These are phyloP conservation scores for Trissoscelio sp. DNA, from an alignment of 2,888 invertebrate species.

Conservation along the genomic window DNA sequence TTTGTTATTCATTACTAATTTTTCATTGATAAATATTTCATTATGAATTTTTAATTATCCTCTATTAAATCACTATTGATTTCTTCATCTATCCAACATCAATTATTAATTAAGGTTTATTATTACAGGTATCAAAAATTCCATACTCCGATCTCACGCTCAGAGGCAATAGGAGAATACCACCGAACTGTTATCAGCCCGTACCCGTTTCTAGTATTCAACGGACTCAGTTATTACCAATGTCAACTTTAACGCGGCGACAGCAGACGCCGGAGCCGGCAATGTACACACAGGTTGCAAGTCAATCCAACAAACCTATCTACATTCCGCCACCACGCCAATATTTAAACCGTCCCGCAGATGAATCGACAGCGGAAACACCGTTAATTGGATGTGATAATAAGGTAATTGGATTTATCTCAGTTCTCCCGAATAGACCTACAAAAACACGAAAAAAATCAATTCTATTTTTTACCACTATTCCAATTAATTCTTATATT, in stretches of 20 bases:
- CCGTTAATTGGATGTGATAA: constrained; percentile 82
- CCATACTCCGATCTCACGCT: constrained; percentile 80
- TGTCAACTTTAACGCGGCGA: constrained; percentile 80
- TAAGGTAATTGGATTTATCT: constrained; percentile 76
- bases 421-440: constrained; percentile 5
- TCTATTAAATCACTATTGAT: too few species aligned
- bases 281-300: constrained; percentile 80
- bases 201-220: constrained; percentile 78
- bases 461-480: not conserved
- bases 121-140: constrained; percentile 77
- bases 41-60: too few species aligned
- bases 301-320: constrained; percentile 79
- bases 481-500: too few species aligned
- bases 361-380: constrained; percentile 81
- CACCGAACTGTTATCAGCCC: constrained; percentile 81
- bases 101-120: constrained; percentile 23
- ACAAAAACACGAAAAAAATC: constrained; percentile 26
- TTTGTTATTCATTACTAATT: too few species aligned
- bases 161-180: constrained; percentile 79
- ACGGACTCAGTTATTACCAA: constrained; percentile 80
- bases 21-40: too few species aligned
- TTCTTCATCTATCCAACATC: too few species aligned
- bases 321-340: constrained; percentile 81
- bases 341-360: constrained; percentile 76
- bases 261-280: constrained; percentile 78